These are phyloP conservation scores for Pediacus dermestoides DNA, from an alignment of 2,888 invertebrate genomes.

Conservation along the genomic window DNA sequence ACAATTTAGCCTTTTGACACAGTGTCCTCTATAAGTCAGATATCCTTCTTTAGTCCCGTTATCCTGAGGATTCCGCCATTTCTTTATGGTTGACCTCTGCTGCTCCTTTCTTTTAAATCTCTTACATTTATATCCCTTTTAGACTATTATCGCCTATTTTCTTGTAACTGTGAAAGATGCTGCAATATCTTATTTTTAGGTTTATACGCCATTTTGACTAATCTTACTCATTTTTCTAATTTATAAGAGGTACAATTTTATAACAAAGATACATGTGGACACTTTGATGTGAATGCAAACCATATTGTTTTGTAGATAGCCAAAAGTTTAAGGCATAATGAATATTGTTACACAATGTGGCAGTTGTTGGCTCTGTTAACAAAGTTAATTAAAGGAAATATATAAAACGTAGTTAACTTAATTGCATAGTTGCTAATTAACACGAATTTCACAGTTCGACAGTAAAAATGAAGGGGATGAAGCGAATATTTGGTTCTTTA, in stretches of 20 bases:
- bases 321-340: no score
- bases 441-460: constrained; percentile 1
- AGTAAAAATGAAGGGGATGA: background rate
- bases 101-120: constrained; percentile 41
- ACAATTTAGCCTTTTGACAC: constrained; percentile 2
- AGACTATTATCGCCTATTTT: constrained; percentile 43
- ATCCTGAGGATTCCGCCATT: constrained; percentile 41
- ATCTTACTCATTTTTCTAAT: no score
- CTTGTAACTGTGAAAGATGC: constrained; percentile 34
- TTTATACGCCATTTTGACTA: no score
- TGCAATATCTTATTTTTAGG: constrained; percentile 8
- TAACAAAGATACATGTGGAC: no score
- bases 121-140: constrained; percentile 43
- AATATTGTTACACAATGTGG: constrained; percentile 1
- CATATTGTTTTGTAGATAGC: no score
- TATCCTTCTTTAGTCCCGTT: constrained; percentile 38
- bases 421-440: background rate
- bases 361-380: constrained; percentile 1
- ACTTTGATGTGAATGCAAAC: no score
- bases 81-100: constrained; percentile 43
- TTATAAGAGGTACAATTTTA: no score
- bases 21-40: constrained; percentile 23
- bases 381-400: constrained; percentile 1
- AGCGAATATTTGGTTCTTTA: constrained; percentile 15
- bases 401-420: constrained; percentile 1